Percentiles rank a stretch among this genome's conserved stretches.
These are phyloP conservation scores for Pandemis corylana DNA, from an alignment of 2,888 invertebrate genomes.

Conservation along the genomic window DNA sequence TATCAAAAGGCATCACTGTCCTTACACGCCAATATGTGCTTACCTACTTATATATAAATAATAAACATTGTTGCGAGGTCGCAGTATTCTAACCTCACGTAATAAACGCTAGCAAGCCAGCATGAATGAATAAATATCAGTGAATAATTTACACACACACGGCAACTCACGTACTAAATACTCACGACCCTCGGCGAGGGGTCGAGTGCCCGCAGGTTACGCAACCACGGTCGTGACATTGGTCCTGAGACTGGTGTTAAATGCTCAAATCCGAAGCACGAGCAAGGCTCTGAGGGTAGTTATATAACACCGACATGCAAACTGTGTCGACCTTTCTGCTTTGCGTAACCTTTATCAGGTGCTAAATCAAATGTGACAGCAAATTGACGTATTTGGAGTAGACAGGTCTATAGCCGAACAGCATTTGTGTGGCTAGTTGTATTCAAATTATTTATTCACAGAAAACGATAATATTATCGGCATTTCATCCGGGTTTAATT, in stretches of 20 bases:
- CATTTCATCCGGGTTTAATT: too few species aligned
- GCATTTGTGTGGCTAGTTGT: neutral
- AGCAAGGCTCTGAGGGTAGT: conserved; percentile 11
- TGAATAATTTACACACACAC: conserved; percentile 44
- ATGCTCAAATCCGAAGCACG: conserved; percentile 15
- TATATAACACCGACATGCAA: conserved; percentile 10
- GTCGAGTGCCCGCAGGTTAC: conserved; percentile 63
- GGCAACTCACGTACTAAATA: conserved; percentile 48
- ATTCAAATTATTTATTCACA: neutral
- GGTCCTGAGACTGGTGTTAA: conserved; percentile 55
- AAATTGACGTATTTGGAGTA: conserved; percentile 6
- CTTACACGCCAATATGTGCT: conserved; percentile 20
- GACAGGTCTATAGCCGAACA: neutral
- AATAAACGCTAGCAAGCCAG: conserved; percentile 27
- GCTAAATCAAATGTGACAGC: conserved; percentile 6
- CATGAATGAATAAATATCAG: conserved; percentile 43
- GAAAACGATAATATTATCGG: neutral
- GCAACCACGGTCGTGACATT: conserved; percentile 77
- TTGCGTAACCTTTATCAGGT: neutral
- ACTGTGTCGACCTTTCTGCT: conserved; percentile 11
- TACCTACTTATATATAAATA: conserved; percentile 36
- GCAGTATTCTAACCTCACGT: conserved; percentile 48
- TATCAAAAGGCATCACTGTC: conserved; percentile 18
- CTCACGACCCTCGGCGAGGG: conserved; percentile 57
- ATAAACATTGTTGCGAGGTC: conserved; percentile 45